phyloP scores from a whole-genome alignment of 2,113 vertebrate species.

The Pitta sordida region DNA sequence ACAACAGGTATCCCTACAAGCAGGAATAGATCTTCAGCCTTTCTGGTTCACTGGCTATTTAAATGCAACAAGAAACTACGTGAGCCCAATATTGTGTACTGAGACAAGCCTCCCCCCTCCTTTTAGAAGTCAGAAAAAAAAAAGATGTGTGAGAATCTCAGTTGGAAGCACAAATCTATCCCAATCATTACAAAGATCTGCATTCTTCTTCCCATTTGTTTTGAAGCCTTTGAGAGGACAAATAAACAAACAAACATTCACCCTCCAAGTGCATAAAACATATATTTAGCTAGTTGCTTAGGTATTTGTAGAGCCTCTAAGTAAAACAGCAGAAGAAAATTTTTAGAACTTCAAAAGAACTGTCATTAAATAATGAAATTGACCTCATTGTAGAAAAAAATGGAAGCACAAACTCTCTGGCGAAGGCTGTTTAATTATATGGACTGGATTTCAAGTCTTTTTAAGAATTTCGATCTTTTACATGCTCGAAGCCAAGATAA shows the following conservation, averaged over 20 bases:
- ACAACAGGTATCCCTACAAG: conserved; percentile 75
- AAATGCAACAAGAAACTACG: conserved; percentile 54
- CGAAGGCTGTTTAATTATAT: not conserved
- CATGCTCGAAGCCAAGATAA: not conserved
- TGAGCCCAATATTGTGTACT: not conserved
- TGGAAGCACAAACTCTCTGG: not conserved
- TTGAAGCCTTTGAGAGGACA: conserved; percentile 16
- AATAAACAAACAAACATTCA: conserved; percentile 49
- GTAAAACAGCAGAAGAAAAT: not conserved
- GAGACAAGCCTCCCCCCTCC: not conserved
- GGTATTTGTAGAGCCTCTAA: not conserved
- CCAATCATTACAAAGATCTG: conserved; percentile 17
- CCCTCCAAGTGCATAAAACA: not conserved
- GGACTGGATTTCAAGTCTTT: not conserved
- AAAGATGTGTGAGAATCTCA: not conserved
- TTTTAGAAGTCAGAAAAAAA: not conserved
- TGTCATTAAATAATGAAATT: conserved; percentile 12
- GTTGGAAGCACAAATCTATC: conserved; percentile 31
- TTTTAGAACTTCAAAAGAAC: not conserved
- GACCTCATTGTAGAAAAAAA: not conserved
- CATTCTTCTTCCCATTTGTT: conserved; percentile 50
- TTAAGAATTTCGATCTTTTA: not conserved
- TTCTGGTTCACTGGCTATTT: conserved; percentile 61
- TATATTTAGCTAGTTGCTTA: not conserved
- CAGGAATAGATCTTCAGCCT: conserved; percentile 73